These are phyloP conservation scores for Lytechinus variegatus DNA, from an alignment of 35 echinoderm and acorn worm genomes.

Conservation along the genomic window DNA sequence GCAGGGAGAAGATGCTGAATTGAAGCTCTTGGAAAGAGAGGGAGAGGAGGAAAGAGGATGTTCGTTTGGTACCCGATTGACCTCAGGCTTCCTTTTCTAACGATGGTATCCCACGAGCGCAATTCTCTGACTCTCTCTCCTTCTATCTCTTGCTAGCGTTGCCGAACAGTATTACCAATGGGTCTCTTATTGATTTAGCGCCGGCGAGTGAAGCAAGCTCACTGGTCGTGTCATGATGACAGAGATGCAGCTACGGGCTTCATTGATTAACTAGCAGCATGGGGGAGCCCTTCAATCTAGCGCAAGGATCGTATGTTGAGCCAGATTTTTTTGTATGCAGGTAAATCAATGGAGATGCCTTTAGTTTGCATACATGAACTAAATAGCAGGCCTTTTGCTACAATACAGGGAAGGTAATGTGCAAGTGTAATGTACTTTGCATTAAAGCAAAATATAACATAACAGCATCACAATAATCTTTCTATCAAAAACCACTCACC, in stretches of 20 bases:
- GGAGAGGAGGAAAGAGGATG: not conserved
- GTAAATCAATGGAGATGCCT: not conserved
- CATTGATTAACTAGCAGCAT: not conserved
- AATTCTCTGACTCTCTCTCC: too few relatives aligned
- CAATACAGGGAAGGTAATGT: not conserved
- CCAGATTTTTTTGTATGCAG: not conserved
- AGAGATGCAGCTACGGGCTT: not conserved
- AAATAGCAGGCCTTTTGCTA: not conserved
- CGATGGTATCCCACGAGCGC: not conserved
- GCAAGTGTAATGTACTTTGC: too few relatives aligned
- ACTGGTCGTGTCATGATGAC: not conserved
- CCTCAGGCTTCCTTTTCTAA: not conserved
- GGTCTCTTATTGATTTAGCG: not conserved
- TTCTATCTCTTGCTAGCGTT: not conserved
- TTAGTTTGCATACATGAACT: not conserved
- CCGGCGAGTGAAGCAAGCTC: not conserved
- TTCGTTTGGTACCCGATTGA: not conserved
- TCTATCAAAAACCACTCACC: too few relatives aligned
- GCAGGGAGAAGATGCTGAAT: not conserved
- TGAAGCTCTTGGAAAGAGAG: not conserved
- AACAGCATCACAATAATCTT: too few relatives aligned
- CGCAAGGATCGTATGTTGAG: not conserved
- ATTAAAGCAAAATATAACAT: too few relatives aligned
- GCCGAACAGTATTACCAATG: not conserved
- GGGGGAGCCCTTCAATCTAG: not conserved